phyloP scores from a whole-genome alignment of 2,888 invertebrate species.

The Stenodera caucasica region DNA sequence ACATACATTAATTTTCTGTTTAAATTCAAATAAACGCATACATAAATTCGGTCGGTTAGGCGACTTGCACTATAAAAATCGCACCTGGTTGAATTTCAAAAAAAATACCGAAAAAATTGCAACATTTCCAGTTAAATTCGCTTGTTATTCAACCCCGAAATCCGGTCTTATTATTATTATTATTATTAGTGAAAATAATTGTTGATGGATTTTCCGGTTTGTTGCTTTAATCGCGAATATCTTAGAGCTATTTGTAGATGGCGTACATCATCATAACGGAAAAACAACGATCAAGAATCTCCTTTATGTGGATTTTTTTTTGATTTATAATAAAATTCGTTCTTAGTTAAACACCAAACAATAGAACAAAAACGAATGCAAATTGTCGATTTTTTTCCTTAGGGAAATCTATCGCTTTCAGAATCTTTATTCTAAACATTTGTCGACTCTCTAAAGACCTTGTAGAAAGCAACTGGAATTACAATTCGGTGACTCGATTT shows the following conservation, averaged over 20 bases:
- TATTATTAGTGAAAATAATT: no score
- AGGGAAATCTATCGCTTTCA: slow-evolving; percentile 9
- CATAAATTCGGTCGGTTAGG: slow-evolving; percentile 24
- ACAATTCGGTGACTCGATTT: background rate
- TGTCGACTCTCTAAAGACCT: background rate
- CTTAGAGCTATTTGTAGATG: background rate
- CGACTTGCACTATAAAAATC: background rate
- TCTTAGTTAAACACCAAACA: background rate
- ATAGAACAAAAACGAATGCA: background rate
- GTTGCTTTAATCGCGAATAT: no score
- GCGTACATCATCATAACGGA: no score
- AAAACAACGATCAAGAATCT: no score
- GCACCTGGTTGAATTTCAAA: background rate
- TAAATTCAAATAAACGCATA: slow-evolving; percentile 30
- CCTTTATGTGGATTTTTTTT: no score
- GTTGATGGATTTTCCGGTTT: background rate
- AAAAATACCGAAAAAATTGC: background rate
- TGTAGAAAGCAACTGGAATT: background rate
- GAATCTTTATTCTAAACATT: slow-evolving; percentile 7
- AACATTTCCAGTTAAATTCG: background rate
- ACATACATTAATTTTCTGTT: slow-evolving; percentile 30
- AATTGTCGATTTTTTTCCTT: slow-evolving; percentile 8
- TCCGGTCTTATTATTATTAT: no score
- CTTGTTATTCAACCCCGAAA: no score
- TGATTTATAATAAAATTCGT: no score